A percentile compares a stretch with the other conserved stretches of the same genome.
These are phyloP conservation scores for Sebastes diploproa DNA, from an alignment of 2,797 vertebrate species.

Conservation along the genomic window DNA sequence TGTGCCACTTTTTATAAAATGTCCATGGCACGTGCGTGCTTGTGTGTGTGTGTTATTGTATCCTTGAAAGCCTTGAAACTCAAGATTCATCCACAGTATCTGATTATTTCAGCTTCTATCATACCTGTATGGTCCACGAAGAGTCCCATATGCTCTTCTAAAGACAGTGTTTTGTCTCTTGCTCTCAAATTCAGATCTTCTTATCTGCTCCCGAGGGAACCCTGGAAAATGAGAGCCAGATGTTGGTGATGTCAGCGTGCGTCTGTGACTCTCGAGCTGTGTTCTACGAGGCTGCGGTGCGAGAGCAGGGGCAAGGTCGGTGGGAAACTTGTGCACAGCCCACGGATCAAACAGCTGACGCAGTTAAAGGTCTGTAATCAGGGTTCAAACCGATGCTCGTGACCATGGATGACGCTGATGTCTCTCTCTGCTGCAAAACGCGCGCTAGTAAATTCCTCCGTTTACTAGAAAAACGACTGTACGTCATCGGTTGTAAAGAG, in stretches of 20 bases:
- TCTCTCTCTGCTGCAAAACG: neutral
- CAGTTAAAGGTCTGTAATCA: constrained; percentile 64
- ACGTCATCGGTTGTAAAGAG: constrained; percentile 28
- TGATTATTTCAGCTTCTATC: neutral
- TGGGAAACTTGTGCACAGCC: constrained; percentile 50
- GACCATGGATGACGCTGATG: constrained; percentile 18
- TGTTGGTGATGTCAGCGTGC: constrained; percentile 76
- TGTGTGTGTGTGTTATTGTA: neutral
- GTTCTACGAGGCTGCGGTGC: constrained; percentile 36
- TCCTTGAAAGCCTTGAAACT: neutral
- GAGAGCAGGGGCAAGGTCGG: constrained; percentile 34
- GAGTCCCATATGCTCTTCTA: neutral
- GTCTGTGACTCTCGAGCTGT: constrained; percentile 46
- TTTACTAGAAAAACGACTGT: constrained; percentile 37
- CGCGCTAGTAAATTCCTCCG: constrained; percentile 26
- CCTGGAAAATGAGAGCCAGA: constrained; percentile 72
- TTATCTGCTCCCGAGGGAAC: constrained; percentile 51
- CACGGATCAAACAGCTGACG: constrained; percentile 38
- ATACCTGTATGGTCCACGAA: neutral
- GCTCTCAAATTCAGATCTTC: constrained; percentile 27
- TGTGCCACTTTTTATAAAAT: neutral
- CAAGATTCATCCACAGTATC: neutral
- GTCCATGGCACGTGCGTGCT: neutral
- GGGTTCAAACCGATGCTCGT: neutral
- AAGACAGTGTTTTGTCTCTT: constrained; percentile 9